Evolutionary conservation across 2,797 vertebrate genomes (phyloP).

Genomic region (Mycteria americana): DNA sequence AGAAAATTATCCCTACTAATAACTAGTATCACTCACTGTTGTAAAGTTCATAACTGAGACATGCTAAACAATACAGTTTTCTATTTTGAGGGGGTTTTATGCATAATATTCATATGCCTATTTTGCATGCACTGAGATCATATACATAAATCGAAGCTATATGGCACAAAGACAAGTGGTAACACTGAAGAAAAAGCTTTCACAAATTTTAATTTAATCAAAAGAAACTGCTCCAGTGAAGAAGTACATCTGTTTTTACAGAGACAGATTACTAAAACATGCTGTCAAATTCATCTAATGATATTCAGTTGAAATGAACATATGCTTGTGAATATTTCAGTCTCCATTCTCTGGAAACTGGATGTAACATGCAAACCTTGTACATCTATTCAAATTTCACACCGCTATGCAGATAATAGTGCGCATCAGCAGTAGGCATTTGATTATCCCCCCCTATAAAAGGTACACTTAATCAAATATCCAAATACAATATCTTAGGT

Average conservation of each 20-base stretch:
- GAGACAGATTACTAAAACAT: background rate
- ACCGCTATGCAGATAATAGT: rapidly evolving
- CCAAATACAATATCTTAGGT: rapidly evolving
- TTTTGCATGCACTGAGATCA: background rate
- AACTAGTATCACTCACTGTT: background rate
- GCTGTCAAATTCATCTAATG: background rate
- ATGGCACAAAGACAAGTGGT: background rate
- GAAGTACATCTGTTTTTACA: background rate
- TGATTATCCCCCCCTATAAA: background rate
- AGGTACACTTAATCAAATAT: background rate
- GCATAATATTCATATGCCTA: background rate
- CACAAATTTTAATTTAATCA: background rate
- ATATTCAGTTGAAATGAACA: background rate
- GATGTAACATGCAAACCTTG: background rate
- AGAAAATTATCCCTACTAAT: background rate
- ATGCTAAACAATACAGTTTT: background rate
- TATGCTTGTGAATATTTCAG: background rate
- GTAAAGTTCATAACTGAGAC: background rate
- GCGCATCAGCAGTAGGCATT: background rate
- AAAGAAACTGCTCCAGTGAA: background rate
- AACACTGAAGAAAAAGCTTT: background rate
- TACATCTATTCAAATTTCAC: background rate
- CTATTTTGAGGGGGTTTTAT: background rate
- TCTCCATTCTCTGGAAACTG: background rate
- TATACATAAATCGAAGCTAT: background rate